Percentiles rank a stretch among this genome's conserved stretches.
phyloP scores from a whole-genome alignment of 53 echinoderm and acorn worm genomes.

The Mesocentrotus franciscanus region DNA sequence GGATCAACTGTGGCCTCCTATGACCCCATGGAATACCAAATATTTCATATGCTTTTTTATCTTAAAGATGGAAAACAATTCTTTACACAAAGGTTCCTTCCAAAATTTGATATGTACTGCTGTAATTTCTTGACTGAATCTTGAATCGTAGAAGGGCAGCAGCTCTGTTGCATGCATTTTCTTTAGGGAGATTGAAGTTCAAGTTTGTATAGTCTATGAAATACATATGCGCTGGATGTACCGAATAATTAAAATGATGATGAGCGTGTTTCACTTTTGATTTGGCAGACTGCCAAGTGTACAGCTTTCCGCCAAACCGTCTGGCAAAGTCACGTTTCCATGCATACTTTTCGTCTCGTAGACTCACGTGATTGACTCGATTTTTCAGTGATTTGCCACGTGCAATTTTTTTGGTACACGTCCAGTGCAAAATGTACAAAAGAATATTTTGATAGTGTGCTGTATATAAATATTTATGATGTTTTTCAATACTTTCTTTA shows the following conservation, averaged over 20 bases:
- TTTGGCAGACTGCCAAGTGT: conserved; percentile 5
- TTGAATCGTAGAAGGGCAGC: neutral
- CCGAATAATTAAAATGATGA: neutral
- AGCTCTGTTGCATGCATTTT: neutral
- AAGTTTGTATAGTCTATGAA: neutral
- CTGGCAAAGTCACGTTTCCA: neutral
- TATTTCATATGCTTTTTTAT: neutral
- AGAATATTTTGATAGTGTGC: neutral
- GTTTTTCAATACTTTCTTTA: neutral
- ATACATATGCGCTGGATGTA: neutral
- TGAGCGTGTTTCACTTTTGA: neutral
- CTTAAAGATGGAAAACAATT: neutral
- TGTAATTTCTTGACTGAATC: neutral
- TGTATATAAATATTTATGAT: neutral
- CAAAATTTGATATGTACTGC: neutral
- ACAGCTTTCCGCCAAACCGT: neutral
- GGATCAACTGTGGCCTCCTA: neutral
- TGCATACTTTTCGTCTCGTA: neutral
- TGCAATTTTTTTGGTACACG: neutral
- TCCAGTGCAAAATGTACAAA: neutral
- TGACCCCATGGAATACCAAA: neutral
- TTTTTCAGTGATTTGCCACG: neutral
- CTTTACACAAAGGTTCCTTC: neutral
- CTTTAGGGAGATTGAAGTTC: neutral
- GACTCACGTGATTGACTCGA: neutral